A percentile compares a stretch with the other conserved stretches of the same genome.
These are phyloP conservation scores for Etheostoma spectabile DNA, from an alignment of 2,113 vertebrate genomes.

Conservation along the genomic window DNA sequence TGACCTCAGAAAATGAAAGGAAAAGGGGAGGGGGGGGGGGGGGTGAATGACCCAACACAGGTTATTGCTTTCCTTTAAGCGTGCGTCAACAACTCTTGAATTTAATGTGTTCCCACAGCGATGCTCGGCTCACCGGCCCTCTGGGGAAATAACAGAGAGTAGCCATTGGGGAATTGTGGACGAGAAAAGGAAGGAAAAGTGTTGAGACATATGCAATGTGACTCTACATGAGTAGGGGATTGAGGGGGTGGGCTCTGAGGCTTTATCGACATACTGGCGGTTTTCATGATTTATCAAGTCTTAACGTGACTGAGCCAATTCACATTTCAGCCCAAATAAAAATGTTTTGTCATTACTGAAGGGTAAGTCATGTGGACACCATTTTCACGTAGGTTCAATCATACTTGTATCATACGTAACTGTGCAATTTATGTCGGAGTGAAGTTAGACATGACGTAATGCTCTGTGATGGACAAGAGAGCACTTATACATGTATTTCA, in stretches of 20 bases:
- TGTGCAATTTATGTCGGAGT: background rate
- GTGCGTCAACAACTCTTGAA: slow-evolving; percentile 82
- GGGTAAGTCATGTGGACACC: background rate
- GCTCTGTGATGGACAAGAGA: background rate
- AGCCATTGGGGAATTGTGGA: slow-evolving; percentile 74
- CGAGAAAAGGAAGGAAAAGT: slow-evolving; percentile 61
- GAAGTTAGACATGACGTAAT: background rate
- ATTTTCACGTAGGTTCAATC: background rate
- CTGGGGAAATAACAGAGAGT: slow-evolving; percentile 79
- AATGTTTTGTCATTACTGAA: background rate
- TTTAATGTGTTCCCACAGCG: slow-evolving; percentile 78
- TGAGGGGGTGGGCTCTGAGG: slow-evolving; percentile 1
- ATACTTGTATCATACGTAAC: background rate
- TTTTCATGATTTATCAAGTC: slow-evolving; percentile 48
- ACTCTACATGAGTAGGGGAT: slow-evolving; percentile 22
- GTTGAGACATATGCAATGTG: slow-evolving; percentile 59
- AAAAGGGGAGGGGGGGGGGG: slow-evolving; percentile 45
- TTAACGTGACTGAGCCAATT: slow-evolving; percentile 25
- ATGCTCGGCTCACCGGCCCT: slow-evolving; percentile 56
- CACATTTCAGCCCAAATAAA: background rate
- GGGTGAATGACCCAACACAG: slow-evolving; percentile 59
- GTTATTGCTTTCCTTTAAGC: slow-evolving; percentile 83
- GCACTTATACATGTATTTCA: background rate
- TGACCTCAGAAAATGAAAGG: slow-evolving; percentile 77
- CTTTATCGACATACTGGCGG: slow-evolving; percentile 5